Base-by-base conservation (phyloP, 1,140 invertebrate species). In the Pissodes strobi region DNA sequence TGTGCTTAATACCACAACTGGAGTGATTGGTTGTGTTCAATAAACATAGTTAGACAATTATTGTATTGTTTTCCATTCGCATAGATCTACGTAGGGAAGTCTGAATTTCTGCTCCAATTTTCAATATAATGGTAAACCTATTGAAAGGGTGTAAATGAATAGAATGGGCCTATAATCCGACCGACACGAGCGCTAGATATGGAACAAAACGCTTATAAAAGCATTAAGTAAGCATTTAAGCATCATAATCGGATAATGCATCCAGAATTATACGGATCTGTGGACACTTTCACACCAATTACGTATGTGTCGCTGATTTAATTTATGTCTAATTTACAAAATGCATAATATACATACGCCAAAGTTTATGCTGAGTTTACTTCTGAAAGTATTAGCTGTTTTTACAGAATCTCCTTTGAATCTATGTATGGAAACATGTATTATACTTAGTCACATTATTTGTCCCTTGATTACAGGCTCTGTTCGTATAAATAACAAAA, bases 201-300 rank as follows among this genome's bases (percentile, higher is more conserved):
- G 41, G 52, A 30, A 57, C 62, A 64, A 64, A 64, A 64, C 46
- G 62, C 43, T 57, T 64, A 64, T 64, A 57, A 64, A 64, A 64
- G 52, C 62, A 64, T 64, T 48, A 43, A 57, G 55, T 64, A 64
- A 64, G 62, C 62, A 64, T 57, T 64, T 64, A 64, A 64, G 52
- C 62, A 64, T 57, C 45, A 64, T 64, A 64, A 64, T 64, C 62
- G 53, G 41, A 56, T 64, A 56, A 64, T 64, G 51, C 61, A 64
- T 64, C 43, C 49, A 55, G 51, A 58, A 57, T 64, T 64, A 64
- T 58, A 57, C 62, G 62, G 52, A 55, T 57, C 52, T 57, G 30
- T 64, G 62, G 52, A 57, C 62, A 49, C 53, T 64, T 64, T 64
- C 53, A 64, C 52, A 57, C 62, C 62, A 64, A 64, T 64, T 64